A percentile compares a stretch with the other conserved stretches of the same genome.
Conservation (phyloP, 2,888 invertebrate genomes). For the Synanthedon tipuliformis region DNA sequence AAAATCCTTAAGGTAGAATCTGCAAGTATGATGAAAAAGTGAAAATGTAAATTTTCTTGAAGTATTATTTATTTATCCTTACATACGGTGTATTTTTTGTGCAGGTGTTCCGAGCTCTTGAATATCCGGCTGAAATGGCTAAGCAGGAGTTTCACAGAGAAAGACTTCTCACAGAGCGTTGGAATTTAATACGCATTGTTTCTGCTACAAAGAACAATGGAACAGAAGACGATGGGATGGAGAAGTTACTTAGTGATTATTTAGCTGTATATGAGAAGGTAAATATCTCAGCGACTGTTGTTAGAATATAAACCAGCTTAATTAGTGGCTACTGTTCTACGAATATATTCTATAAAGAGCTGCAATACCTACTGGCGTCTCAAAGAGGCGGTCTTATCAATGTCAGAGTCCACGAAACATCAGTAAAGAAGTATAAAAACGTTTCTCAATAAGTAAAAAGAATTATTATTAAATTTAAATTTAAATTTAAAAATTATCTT, state of each 20-base stretch:
- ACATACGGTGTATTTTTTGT: background rate
- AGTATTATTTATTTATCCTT: conserved; percentile 3
- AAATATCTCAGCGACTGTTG: conserved; percentile 5
- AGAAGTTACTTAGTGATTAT: conserved; percentile 56
- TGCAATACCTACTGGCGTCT: no score
- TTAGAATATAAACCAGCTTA: no score
- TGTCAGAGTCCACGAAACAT: no score
- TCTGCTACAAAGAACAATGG: conserved; percentile 68
- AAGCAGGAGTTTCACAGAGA: conserved; percentile 73
- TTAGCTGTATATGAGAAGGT: conserved; percentile 56
- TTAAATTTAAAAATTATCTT: no score
- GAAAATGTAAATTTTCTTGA: conserved; percentile 1
- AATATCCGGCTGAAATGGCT: conserved; percentile 80
- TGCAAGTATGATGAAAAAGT: background rate
- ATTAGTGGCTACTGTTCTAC: no score
- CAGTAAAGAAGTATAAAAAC: no score
- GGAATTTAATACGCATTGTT: conserved; percentile 70
- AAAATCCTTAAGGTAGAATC: background rate
- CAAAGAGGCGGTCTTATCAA: no score
- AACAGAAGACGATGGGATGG: conserved; percentile 66
- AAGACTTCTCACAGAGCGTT: conserved; percentile 70
- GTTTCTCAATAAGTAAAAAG: no score
- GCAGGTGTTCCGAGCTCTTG: conserved; percentile 82
- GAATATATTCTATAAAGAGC: no score
- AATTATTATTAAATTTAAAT: no score